phyloP scores from a whole-genome alignment of 2,888 invertebrate genomes.

The Brenthis ino region DNA sequence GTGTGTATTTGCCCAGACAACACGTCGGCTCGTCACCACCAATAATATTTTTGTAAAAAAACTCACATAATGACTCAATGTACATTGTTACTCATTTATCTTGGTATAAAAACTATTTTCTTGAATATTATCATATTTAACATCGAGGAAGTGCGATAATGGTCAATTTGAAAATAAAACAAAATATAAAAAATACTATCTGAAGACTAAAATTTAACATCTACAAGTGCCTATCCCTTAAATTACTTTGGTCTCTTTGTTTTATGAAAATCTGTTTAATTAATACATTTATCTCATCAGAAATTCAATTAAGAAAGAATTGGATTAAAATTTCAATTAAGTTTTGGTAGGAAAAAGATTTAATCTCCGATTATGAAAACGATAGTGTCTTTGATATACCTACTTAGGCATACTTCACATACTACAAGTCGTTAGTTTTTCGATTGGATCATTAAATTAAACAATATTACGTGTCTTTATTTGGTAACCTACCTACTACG shows the following conservation, averaged over 20 bases:
- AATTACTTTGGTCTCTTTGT: background rate
- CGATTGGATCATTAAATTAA: too few species aligned
- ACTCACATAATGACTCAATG: slow-evolving; percentile 35
- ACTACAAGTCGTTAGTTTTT: too few species aligned
- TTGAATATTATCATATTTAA: slow-evolving; percentile 42
- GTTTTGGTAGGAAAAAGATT: slow-evolving; percentile 23
- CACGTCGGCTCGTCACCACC: slow-evolving; percentile 29
- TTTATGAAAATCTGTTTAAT: background rate
- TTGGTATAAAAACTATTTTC: slow-evolving; percentile 35
- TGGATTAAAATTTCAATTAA: slow-evolving; percentile 26
- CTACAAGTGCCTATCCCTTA: background rate
- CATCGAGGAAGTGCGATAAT: slow-evolving; percentile 34
- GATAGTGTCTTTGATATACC: slow-evolving; percentile 23
- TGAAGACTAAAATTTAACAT: background rate
- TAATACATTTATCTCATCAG: slow-evolving; percentile 29
- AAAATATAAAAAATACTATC: background rate
- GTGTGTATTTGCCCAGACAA: slow-evolving; percentile 39
- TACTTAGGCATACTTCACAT: slow-evolving; percentile 13
- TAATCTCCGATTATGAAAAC: slow-evolving; percentile 26
- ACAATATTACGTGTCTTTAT: too few species aligned
- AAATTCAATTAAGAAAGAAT: slow-evolving; percentile 13
- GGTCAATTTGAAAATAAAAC: slow-evolving; percentile 11
- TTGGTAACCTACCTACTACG: too few species aligned
- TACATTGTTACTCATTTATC: slow-evolving; percentile 35
- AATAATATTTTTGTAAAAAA: slow-evolving; percentile 33